A percentile compares a stretch with the other conserved stretches of the same genome.
Conservation (phyloP, 2,113 vertebrate species). For the Lepisosteus oculatus region DNA sequence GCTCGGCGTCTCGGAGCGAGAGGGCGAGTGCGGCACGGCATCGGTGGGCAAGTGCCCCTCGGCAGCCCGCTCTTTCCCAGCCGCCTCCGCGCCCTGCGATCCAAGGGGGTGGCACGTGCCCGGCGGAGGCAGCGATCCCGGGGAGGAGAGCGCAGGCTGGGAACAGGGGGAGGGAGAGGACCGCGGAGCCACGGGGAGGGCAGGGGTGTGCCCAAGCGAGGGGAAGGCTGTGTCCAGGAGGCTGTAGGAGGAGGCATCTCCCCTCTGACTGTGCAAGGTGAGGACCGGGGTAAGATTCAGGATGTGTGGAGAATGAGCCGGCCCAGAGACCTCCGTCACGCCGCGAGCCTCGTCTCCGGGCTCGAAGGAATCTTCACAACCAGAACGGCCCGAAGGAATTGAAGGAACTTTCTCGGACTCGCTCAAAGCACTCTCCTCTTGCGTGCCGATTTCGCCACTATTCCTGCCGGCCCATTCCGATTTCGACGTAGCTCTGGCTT, state of each 20-base stretch:
- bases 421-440: too few species aligned
- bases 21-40: neutral
- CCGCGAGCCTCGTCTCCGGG: too few species aligned
- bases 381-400: too few species aligned
- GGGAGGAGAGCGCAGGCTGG: neutral
- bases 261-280: slow-evolving; percentile 23
- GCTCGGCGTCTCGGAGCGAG: neutral
- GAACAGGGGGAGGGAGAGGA: neutral
- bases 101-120: neutral
- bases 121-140: neutral
- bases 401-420: too few species aligned
- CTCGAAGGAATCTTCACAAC: too few species aligned
- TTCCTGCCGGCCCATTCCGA: too few species aligned
- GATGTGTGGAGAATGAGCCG: neutral
- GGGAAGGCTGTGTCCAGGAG: slow-evolving; percentile 14
- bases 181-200: slow-evolving; percentile 11
- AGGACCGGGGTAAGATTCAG: slow-evolving; percentile 29
- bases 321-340: too few species aligned
- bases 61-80: neutral
- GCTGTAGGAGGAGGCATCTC: slow-evolving; percentile 12
- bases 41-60: neutral
- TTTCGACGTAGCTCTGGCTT: too few species aligned
- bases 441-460: too few species aligned
- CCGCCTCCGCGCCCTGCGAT: neutral
- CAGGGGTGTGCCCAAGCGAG: slow-evolving; percentile 29